Evolutionary conservation across 2,888 invertebrate genomes (phyloP).

Genomic region (Cylloceria caligata): DNA sequence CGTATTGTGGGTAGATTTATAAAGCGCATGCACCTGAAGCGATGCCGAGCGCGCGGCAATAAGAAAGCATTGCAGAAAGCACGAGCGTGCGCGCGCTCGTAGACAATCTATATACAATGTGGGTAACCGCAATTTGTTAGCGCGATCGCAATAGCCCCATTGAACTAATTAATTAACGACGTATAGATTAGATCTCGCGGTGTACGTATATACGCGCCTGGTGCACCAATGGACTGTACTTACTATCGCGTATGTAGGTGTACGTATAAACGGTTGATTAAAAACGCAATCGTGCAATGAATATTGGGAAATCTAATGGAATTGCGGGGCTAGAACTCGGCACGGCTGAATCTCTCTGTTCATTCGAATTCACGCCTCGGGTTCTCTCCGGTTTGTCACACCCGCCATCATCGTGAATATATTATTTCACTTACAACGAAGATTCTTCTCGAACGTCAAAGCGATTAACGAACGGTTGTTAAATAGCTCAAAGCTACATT

Average conservation of each 20-base stretch:
- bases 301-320: conserved; percentile 38
- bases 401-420: too few species aligned
- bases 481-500: conserved; percentile 8
- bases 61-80: conserved; percentile 51
- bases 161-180: conserved; percentile 57
- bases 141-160: conserved; percentile 20
- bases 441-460: conserved; percentile 37
- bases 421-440: conserved; percentile 19
- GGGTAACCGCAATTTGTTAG: conserved; percentile 48
- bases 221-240: background rate
- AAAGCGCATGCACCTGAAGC: conserved; percentile 64
- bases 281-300: conserved; percentile 28
- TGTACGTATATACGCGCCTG: conserved; percentile 2
- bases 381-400: conserved; percentile 28
- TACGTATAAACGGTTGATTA: conserved; percentile 43
- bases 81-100: conserved; percentile 11
- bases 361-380: conserved; percentile 3
- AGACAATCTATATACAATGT: conserved; percentile 19
- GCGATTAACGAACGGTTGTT: conserved; percentile 32
- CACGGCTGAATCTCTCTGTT: conserved; percentile 17
- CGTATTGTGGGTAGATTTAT: conserved; percentile 68
- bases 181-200: conserved; percentile 45
- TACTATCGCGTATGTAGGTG: conserved; percentile 7
- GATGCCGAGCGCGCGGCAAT: conserved; percentile 6
- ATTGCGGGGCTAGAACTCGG: conserved; percentile 4